Conservation (phyloP, 2,888 invertebrate genomes). For the Rotaria socialis region DNA sequence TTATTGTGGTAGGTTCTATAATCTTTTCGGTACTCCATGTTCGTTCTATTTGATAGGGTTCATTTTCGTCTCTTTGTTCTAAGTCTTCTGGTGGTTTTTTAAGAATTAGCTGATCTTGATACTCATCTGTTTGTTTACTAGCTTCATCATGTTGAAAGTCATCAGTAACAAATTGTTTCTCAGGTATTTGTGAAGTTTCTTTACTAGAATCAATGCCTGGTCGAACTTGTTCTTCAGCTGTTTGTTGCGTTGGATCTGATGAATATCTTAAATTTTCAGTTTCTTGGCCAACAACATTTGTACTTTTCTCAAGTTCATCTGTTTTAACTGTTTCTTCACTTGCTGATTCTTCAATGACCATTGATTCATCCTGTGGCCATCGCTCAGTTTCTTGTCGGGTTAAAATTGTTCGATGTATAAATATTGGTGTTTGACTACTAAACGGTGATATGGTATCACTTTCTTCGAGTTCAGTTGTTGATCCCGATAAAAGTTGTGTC, state of each 20-base stretch:
- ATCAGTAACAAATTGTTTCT: not conserved
- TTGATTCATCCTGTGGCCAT: not conserved
- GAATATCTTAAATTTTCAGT: not conserved
- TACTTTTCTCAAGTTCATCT: not conserved
- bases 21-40: not conserved
- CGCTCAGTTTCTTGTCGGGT: not conserved
- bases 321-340: not conserved
- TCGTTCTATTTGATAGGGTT: not conserved
- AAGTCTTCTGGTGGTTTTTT: not conserved
- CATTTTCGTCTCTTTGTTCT: not conserved
- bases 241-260: not conserved
- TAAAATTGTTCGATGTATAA: constrained; percentile 30
- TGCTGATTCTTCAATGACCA: not conserved
- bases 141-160: not conserved
- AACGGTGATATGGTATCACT: constrained; percentile 16
- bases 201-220: no score
- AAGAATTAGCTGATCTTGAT: not conserved
- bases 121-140: not conserved
- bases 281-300: not conserved
- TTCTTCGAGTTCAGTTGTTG: not conserved
- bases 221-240: not conserved
- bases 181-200: not conserved
- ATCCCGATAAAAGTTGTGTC: not conserved
- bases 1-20: not conserved
- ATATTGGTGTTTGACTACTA: not conserved